A percentile compares a stretch with the other conserved stretches of the same genome.
phyloP scores from a whole-genome alignment of 2,797 vertebrate species.

The Sciurus vulgaris region DNA sequence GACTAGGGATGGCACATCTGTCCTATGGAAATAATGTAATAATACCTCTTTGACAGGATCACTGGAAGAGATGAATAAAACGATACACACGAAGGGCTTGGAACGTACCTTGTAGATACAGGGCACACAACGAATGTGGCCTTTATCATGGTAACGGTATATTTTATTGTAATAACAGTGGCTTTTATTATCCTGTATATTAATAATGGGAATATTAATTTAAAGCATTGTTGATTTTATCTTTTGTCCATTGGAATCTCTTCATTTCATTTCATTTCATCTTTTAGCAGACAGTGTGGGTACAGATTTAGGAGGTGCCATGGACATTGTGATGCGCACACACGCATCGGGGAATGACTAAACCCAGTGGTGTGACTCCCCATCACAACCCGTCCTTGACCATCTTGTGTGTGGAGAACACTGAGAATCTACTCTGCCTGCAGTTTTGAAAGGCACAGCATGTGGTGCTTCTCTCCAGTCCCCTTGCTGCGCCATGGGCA shows the following conservation, averaged over 20 bases:
- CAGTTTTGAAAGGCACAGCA: neutral
- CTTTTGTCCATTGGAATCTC: neutral
- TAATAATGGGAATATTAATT: neutral
- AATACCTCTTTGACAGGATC: neutral
- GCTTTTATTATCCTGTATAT: neutral
- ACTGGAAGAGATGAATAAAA: neutral
- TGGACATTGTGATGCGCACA: no score
- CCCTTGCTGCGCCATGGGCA: neutral
- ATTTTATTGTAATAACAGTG: neutral
- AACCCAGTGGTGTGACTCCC: neutral
- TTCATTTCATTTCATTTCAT: neutral
- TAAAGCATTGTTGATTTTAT: neutral
- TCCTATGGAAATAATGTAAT: neutral
- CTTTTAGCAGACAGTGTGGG: neutral
- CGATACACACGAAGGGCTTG: neutral
- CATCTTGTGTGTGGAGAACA: neutral
- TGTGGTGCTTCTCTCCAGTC: neutral
- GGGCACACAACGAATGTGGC: neutral
- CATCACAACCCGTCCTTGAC: neutral
- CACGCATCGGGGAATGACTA: neutral
- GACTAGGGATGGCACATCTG: neutral
- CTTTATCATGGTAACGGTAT: neutral
- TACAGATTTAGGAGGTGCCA: neutral
- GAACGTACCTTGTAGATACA: neutral
- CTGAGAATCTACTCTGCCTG: neutral